phyloP scores from a whole-genome alignment of 2,888 invertebrate species.

The Folsomia candida region DNA sequence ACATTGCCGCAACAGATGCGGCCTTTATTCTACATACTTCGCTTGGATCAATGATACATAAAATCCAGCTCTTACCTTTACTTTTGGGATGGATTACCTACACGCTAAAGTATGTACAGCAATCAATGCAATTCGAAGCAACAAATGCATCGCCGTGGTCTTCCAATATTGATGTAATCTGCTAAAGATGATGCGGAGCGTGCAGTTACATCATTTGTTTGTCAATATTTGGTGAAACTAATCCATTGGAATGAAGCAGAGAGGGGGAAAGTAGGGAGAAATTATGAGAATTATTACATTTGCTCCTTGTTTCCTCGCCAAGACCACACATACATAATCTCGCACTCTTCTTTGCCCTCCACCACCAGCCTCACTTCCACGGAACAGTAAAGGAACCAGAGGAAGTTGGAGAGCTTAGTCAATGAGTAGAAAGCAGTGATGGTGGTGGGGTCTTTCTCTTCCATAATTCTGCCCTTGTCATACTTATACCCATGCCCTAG shows the following conservation, averaged over 20 bases:
- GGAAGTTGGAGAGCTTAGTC: background rate
- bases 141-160: too few relatives aligned
- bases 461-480: background rate
- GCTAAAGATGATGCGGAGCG: too few relatives aligned
- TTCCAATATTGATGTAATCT: too few relatives aligned
- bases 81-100: too few relatives aligned
- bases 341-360: background rate
- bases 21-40: background rate
- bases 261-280: slow-evolving; percentile 19
- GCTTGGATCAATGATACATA: too few relatives aligned
- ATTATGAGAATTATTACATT: slow-evolving; percentile 3
- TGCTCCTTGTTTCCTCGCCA: background rate
- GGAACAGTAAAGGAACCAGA: background rate
- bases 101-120: too few relatives aligned
- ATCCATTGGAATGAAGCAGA: slow-evolving; percentile 29
- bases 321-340: background rate
- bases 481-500: background rate
- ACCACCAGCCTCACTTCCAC: too few relatives aligned
- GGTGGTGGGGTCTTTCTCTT: background rate
- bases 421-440: background rate
- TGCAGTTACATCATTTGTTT: background rate
- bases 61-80: too few relatives aligned
- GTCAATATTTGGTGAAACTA: slow-evolving; percentile 22
- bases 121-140: too few relatives aligned
- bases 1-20: background rate